Percentiles rank a stretch among this genome's conserved stretches.
These are phyloP conservation scores for Drosophila acutilabella DNA, from an alignment of 2,888 invertebrate genomes.

Conservation along the genomic window DNA sequence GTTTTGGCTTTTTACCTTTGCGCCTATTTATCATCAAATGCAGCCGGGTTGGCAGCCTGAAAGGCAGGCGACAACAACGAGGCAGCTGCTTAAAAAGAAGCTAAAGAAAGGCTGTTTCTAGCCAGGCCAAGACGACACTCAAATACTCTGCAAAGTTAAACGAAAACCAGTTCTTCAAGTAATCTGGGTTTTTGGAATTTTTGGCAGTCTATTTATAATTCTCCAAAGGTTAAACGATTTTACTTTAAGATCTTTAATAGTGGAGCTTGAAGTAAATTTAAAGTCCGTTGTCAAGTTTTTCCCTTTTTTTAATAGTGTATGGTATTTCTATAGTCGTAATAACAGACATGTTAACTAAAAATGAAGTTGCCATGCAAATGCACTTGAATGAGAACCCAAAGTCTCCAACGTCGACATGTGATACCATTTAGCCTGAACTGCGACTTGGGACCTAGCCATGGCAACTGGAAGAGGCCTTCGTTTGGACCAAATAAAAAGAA, in stretches of 20 bases:
- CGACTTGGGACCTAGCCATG: conserved; percentile 15
- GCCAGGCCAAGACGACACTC: not conserved
- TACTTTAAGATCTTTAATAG: too few species aligned
- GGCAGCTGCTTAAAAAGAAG: conserved; percentile 66
- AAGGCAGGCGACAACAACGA: conserved; percentile 26
- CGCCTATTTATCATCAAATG: conserved; percentile 79
- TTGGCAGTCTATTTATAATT: too few species aligned
- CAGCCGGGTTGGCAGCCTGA: conserved; percentile 42
- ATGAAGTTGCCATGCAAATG: conserved; percentile 65
- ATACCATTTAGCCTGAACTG: conserved; percentile 69
- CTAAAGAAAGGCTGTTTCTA: conserved; percentile 26
- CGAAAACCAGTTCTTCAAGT: not conserved
- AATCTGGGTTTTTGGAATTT: too few species aligned
- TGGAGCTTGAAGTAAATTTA: too few species aligned
- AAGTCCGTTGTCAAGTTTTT: too few species aligned
- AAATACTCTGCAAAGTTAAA: conserved; percentile 33
- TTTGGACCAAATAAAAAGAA: conserved; percentile 28
- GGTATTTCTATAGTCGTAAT: not conserved
- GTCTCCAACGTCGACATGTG: conserved; percentile 69
- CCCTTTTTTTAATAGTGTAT: not conserved
- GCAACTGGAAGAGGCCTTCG: conserved; percentile 22
- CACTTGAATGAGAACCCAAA: conserved; percentile 55
- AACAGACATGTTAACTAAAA: conserved; percentile 9
- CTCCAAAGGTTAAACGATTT: too few species aligned
- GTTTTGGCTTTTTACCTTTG: conserved; percentile 79